phyloP scores from a whole-genome alignment of 2,113 vertebrate genomes.

The Oxyruncus cristatus region DNA sequence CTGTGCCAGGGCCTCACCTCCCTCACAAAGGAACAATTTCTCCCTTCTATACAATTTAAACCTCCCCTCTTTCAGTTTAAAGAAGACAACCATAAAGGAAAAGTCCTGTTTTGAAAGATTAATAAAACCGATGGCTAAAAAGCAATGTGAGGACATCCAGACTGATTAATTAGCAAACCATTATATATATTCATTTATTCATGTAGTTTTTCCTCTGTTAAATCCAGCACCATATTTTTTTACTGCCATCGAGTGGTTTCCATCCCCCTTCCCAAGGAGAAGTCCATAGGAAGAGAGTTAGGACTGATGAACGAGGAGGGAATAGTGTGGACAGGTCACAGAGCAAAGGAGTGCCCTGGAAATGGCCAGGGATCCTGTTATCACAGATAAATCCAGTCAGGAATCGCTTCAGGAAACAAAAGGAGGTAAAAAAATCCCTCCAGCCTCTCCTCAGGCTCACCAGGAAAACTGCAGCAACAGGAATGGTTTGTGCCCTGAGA shows the following conservation, averaged over 20 bases:
- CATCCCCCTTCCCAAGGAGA: not conserved
- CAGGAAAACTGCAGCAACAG: not conserved
- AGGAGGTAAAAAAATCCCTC: not conserved
- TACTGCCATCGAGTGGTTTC: not conserved
- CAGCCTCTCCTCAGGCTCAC: not conserved
- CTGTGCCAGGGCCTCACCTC: not conserved
- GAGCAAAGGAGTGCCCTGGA: not conserved
- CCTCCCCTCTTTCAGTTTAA: not conserved
- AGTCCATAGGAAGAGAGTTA: not conserved
- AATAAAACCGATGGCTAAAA: not conserved
- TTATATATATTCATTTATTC: not conserved
- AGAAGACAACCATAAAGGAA: not conserved
- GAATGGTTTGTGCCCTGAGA: not conserved
- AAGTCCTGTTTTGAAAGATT: not conserved
- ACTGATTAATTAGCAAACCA: not conserved
- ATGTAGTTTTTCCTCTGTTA: not conserved
- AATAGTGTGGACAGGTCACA: rapidly evolving
- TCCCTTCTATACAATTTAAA: too few relatives aligned
- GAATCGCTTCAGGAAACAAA: not conserved
- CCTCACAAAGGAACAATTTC: not conserved
- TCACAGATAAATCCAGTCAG: not conserved
- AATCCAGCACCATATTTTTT: not conserved
- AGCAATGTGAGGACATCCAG: not conserved
- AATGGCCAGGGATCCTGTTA: not conserved
- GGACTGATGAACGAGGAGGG: not conserved